Percentiles rank a stretch among this genome's conserved stretches.
Evolutionary conservation across 1,140 invertebrate genomes (phyloP).

Genomic region (Euura saliciscinereae): DNA sequence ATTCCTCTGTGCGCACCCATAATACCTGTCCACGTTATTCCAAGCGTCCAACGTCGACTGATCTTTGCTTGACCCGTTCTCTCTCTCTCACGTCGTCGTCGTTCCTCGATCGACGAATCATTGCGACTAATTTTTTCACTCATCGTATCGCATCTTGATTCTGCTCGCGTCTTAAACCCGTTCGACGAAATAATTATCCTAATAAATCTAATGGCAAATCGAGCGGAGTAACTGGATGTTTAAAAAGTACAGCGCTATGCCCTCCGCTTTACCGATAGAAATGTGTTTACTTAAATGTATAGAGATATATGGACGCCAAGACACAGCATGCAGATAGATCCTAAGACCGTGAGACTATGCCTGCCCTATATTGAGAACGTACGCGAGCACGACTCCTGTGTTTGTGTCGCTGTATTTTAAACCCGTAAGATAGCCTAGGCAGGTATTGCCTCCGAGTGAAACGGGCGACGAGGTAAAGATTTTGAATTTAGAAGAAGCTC

Average conservation of each 20-base stretch:
- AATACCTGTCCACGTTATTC: no score
- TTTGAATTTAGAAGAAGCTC: background rate
- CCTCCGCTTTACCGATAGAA: background rate
- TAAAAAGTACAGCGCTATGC: background rate
- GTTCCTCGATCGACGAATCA: background rate
- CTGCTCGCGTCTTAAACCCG: conserved; percentile 28
- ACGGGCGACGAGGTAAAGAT: background rate
- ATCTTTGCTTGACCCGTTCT: no score
- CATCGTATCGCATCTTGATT: conserved; percentile 28
- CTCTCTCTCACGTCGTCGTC: background rate
- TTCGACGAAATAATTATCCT: background rate
- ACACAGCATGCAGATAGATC: background rate
- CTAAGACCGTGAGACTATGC: background rate
- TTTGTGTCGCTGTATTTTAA: background rate
- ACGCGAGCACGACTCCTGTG: conserved; percentile 4
- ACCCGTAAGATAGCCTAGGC: background rate
- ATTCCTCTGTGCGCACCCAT: no score
- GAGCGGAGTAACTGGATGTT: background rate
- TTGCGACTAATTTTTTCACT: background rate
- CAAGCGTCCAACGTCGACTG: no score
- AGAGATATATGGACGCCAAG: background rate
- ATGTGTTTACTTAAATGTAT: background rate
- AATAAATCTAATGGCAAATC: background rate
- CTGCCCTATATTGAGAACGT: conserved; percentile 4
- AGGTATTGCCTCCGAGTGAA: background rate